Percentiles rank a stretch among this genome's conserved stretches.
Conservation (phyloP, 2,888 invertebrate genomes). For the Bruchidius siliquastri region DNA sequence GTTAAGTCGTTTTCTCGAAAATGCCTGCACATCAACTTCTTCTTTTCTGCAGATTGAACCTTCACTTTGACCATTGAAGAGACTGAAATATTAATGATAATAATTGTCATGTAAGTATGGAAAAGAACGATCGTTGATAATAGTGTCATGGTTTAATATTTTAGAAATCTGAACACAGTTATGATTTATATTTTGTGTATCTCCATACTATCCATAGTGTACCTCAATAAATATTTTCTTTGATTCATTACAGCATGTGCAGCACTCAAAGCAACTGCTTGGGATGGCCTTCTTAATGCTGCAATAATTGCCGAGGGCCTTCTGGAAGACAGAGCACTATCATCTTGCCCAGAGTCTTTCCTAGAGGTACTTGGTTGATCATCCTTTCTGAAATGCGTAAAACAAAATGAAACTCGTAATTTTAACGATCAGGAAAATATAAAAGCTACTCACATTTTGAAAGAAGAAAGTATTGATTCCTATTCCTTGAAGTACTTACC, state of each 20-base stretch:
- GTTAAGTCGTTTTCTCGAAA: constrained; percentile 40
- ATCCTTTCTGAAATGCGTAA: not conserved
- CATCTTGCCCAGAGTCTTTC: not conserved
- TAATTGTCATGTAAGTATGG: not conserved
- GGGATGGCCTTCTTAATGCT: constrained; percentile 58
- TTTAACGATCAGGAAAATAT: too few species aligned
- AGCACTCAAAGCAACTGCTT: constrained; percentile 56
- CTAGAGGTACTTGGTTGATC: not conserved
- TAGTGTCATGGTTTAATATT: too few species aligned
- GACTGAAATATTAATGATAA: constrained; percentile 18
- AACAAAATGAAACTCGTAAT: too few species aligned
- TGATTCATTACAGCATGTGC: constrained; percentile 46
- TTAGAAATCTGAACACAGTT: too few species aligned
- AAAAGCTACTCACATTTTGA: too few species aligned
- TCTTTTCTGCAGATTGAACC: constrained; percentile 22
- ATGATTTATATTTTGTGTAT: too few species aligned
- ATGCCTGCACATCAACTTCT: constrained; percentile 31
- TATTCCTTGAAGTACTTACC: not conserved
- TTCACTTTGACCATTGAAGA: constrained; percentile 30
- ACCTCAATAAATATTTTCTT: constrained; percentile 36
- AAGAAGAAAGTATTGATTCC: too few species aligned
- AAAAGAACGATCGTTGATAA: too few species aligned
- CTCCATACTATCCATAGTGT: too few species aligned
- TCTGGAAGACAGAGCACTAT: constrained; percentile 41
- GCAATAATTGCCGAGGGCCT: constrained; percentile 61